Base-by-base conservation (phyloP, 2,888 invertebrate species). In the Lampropteryx suffumata region DNA sequence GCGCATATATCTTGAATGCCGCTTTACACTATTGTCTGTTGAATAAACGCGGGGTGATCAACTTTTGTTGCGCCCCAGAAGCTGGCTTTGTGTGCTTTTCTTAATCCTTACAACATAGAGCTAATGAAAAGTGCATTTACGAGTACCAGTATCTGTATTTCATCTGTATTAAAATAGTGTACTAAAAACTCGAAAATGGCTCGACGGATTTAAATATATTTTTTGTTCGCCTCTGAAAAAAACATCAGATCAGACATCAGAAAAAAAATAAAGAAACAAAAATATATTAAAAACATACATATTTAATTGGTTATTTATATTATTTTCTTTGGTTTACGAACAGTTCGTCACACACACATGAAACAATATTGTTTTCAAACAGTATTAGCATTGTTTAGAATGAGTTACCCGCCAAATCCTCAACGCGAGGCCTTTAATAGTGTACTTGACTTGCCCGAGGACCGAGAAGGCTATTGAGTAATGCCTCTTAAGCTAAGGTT, bases 401-500 rank as follows among this genome's bases (percentile, higher is more conserved):
- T 62, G 60, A 53, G 51, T 30, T 50, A 57, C 42, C 50, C 40
- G 35, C 26, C 55, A 61, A 65, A 64, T 56, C 55, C 55, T 59
- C 53, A 47, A 41, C 57, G 68, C 46, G 50, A 73, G 67, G 60
- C 71, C 60, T 68, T 72, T 75, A 76, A 73, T 73, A 66, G 70
- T 61, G 59, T 58, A 66, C 65, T 65, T 50, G 58, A 69, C 57
- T 68, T 71, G 65, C 66, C 64, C 58, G 55, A 62, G 63, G 57
- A 62, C 68, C 59, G 62, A 70, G 67, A 66, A 70, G 70, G 72
- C 64, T 73, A 82, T 82, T 82, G 77, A 77, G 75, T 76, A 81
- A 84, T 82, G 76, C 76, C 79, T 64, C 73, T 77, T 81, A 82
- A 84, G 81, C 85, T 74, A 73, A 82, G 76, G 84, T 86, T 87